phyloP scores from a whole-genome alignment of 2,888 invertebrate species.

The Elysia crispata region DNA sequence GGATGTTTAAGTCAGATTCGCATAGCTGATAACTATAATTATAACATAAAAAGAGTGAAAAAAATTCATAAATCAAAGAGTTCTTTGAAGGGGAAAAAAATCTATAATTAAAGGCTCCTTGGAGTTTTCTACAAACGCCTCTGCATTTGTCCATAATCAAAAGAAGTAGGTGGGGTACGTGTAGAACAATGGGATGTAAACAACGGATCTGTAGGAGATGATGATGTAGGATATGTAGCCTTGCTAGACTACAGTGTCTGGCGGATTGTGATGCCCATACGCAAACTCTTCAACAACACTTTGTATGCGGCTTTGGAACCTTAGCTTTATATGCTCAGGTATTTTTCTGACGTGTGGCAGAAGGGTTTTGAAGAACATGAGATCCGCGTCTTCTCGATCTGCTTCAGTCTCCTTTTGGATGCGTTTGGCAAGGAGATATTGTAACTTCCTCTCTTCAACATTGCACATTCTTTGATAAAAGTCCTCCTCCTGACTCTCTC shows the following conservation, averaged over 20 bases:
- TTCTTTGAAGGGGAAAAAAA: too few relatives aligned
- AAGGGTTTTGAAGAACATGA: not conserved
- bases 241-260: too few relatives aligned
- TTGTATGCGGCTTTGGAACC: not conserved
- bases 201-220: too few relatives aligned
- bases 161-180: not conserved
- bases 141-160: not conserved
- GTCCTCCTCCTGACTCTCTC: not conserved
- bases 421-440: too few relatives aligned
- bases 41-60: too few relatives aligned
- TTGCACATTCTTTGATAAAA: too few relatives aligned
- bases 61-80: too few relatives aligned
- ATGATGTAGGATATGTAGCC: not conserved
- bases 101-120: too few relatives aligned
- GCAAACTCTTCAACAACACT: not conserved
- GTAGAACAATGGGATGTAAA: not conserved
- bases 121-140: not conserved
- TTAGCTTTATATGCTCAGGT: not conserved
- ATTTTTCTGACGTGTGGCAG: not conserved
- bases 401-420: not conserved
- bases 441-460: not conserved
- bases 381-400: not conserved
- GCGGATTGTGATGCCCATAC: not conserved
- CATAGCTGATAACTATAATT: too few relatives aligned
- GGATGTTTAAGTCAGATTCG: too few relatives aligned